These are phyloP conservation scores for Oegoconia quadripuncta DNA, from an alignment of 2,888 invertebrate species.

Conservation along the genomic window DNA sequence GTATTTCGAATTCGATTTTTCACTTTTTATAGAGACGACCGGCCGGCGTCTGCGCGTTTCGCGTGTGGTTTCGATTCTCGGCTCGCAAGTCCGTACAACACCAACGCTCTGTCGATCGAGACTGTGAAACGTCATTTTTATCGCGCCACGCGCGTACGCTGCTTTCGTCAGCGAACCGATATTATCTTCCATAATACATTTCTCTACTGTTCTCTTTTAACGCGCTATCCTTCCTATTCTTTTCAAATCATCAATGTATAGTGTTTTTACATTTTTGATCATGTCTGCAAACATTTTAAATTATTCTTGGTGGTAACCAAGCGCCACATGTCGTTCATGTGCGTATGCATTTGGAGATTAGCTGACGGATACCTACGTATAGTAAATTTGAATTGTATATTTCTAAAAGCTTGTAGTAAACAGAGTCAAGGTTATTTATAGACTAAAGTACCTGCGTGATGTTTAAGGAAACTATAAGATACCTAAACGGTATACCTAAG, in stretches of 20 bases:
- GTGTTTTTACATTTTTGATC: too few relatives aligned
- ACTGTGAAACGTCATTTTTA: slow-evolving; percentile 53
- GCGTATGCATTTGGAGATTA: slow-evolving; percentile 16
- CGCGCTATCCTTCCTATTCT: not conserved
- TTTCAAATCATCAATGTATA: slow-evolving; percentile 16
- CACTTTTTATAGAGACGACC: slow-evolving; percentile 29
- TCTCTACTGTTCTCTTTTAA: slow-evolving; percentile 2
- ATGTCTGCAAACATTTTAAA: not conserved
- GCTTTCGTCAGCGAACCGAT: slow-evolving; percentile 21
- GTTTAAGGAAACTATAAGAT: too few relatives aligned
- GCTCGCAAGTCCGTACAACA: slow-evolving; percentile 31
- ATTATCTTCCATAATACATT: slow-evolving; percentile 25
- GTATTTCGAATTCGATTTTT: not conserved
- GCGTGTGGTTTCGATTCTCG: slow-evolving; percentile 30
- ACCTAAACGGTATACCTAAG: too few relatives aligned
- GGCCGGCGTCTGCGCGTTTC: slow-evolving; percentile 39
- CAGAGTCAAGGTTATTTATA: too few relatives aligned
- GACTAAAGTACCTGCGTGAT: too few relatives aligned
- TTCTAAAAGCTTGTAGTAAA: too few relatives aligned
- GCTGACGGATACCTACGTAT: not conserved
- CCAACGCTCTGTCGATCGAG: slow-evolving; percentile 25
- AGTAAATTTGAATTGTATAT: slow-evolving; percentile 2
- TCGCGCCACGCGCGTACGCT: slow-evolving; percentile 59
- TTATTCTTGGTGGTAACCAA: slow-evolving; percentile 15
- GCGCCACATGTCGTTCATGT: slow-evolving; percentile 22